Percentiles rank a stretch among this genome's conserved stretches.
These are phyloP conservation scores for Neopipo cinnamomea DNA, from an alignment of 2,113 vertebrate genomes.

Conservation along the genomic window DNA sequence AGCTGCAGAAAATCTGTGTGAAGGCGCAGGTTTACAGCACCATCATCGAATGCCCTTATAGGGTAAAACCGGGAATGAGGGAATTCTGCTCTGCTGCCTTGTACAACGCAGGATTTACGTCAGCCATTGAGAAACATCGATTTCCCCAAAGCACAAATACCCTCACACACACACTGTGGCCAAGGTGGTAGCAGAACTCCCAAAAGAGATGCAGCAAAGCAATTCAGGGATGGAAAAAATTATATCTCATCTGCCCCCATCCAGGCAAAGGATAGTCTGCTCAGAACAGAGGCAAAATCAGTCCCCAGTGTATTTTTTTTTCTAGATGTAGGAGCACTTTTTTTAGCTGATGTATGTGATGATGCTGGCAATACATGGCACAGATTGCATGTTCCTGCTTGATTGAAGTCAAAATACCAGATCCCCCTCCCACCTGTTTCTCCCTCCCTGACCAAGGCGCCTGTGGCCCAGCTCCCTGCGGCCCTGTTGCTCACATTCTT, in stretches of 20 bases:
- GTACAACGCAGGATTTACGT: not conserved
- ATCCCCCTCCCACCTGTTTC: not conserved
- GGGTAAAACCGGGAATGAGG: constrained; percentile 62
- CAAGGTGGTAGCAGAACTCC: not conserved
- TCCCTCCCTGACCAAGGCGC: not conserved
- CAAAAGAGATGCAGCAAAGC: not conserved
- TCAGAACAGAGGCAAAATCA: not conserved
- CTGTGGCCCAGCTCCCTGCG: not conserved
- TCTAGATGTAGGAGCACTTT: not conserved
- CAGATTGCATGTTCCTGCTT: fast-evolving
- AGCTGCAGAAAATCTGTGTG: constrained; percentile 75
- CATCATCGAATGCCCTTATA: constrained; percentile 66
- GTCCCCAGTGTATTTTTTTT: not conserved
- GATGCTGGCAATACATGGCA: not conserved
- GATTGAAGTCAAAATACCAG: not conserved
- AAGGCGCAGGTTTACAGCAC: constrained; percentile 46
- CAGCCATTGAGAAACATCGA: not conserved
- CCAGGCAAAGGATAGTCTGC: not conserved
- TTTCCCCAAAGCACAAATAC: constrained; percentile 10
- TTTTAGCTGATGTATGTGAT: not conserved
- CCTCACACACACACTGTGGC: not conserved
- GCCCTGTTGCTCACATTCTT: not conserved
- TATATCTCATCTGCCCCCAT: not conserved
- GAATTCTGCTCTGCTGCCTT: constrained; percentile 39
- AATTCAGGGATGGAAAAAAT: not conserved